Base-by-base conservation (phyloP, 2,797 vertebrate genomes). In the Hylomyscus alleni region DNA sequence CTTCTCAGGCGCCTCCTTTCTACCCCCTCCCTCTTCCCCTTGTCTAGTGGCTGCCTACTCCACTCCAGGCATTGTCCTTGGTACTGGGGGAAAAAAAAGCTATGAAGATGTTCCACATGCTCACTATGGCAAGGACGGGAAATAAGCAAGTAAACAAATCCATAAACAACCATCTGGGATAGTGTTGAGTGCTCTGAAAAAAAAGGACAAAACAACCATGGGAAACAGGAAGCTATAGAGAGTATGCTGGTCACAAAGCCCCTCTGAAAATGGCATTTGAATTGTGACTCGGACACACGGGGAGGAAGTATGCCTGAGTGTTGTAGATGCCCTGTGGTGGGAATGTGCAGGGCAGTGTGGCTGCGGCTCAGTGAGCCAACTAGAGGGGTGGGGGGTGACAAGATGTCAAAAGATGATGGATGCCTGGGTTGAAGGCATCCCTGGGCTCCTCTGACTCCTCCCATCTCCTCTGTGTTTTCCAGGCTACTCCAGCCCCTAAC, bases 51-150 rank as follows among this genome's bases (percentile, higher is more conserved):
- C 58, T 40, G 3, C 22, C 54, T 81, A 50, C 40, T 50, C 26
- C 67, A 19, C 72, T 11, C 76, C 50, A 65, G 52, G 13, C 60
- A 72, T 58, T 85, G 6, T 87, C 82, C 50, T 85, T 73, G 72
- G 17, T 90, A 62, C 85, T 89, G 5, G 67, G 47, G n/a, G n/a
- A n/a, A 93, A 96, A 90, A 29, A 94, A 88, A 93, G 17, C 47
- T 81, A 11, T 47, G 54, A 84, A 58, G 31, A 88, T 89, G 83
- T 47, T 1, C n/a, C 69, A 22, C 5, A 2, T 29, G 22, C 31
- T 31, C 6, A n/a, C 40, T 24, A 80, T 13, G 76, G 31, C 72
- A 96, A 72, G 93, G 52, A 83, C 3, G 24, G 54, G 85, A 1
- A 78, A 60, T 50, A 69, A 91, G 24, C 52, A 76, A 93, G n/a